phyloP scores from a whole-genome alignment of 2,888 invertebrate genomes.

The Conomelus anceps region DNA sequence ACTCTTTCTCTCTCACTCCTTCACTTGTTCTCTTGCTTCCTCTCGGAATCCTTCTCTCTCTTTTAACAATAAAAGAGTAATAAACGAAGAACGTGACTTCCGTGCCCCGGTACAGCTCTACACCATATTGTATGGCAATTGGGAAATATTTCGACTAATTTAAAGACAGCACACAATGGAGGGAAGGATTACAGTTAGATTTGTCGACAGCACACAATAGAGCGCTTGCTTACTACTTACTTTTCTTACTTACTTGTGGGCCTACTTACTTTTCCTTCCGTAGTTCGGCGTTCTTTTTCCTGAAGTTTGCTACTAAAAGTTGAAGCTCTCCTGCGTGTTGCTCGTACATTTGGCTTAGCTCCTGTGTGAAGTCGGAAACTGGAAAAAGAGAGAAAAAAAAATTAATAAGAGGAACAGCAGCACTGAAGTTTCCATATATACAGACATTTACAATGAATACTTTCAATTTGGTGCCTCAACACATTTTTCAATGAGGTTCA shows the following conservation, averaged over 20 bases:
- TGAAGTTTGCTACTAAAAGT: slow-evolving; percentile 75
- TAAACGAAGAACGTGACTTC: neutral
- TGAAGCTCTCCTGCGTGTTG: slow-evolving; percentile 83
- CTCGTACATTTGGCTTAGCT: slow-evolving; percentile 81
- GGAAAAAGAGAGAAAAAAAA: slow-evolving; percentile 44
- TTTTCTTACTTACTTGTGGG: neutral
- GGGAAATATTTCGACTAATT: neutral
- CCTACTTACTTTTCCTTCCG: slow-evolving; percentile 72
- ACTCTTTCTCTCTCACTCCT: neutral
- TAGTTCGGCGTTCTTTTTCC: slow-evolving; percentile 77
- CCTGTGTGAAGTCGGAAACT: slow-evolving; percentile 89
- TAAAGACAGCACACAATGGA: neutral
- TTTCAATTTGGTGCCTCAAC: neutral
- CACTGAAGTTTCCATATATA: no score
- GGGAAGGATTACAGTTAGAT: neutral
- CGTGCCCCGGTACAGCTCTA: neutral
- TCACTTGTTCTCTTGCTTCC: neutral
- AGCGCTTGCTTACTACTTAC: neutral
- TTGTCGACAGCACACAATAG: neutral
- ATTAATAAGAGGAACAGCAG: neutral
- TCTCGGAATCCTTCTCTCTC: neutral
- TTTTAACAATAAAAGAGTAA: neutral
- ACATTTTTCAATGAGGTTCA: neutral
- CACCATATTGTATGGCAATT: neutral
- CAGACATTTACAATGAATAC: no score